Evolutionary conservation across 1,140 invertebrate genomes (phyloP).

Genomic region (Micrasema longulum): DNA sequence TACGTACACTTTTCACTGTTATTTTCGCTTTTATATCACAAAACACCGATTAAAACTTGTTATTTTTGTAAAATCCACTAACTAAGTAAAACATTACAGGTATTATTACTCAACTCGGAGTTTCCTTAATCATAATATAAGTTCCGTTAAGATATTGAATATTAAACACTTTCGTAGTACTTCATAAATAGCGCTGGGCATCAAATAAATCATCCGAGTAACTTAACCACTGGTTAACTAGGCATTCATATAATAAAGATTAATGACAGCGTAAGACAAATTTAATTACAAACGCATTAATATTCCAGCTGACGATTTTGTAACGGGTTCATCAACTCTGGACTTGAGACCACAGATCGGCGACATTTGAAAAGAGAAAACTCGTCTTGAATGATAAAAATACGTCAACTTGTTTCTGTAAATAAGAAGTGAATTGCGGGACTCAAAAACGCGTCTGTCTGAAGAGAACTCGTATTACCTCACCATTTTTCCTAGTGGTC

Average conservation of each 20-base stretch:
- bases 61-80: too few relatives aligned
- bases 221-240: neutral
- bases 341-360: slow-evolving; percentile 1
- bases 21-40: too few relatives aligned
- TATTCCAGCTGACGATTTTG: neutral
- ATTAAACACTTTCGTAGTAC: too few relatives aligned
- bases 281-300: slow-evolving; percentile 14
- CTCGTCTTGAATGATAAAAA: slow-evolving; percentile 5
- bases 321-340: neutral
- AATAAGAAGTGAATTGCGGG: slow-evolving; percentile 2
- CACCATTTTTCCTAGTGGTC: neutral
- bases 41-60: too few relatives aligned
- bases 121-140: too few relatives aligned
- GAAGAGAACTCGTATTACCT: too few relatives aligned
- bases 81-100: too few relatives aligned
- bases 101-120: too few relatives aligned
- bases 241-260: neutral
- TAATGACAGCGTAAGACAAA: neutral
- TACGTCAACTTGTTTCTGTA: slow-evolving; percentile 18
- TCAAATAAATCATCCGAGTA: neutral
- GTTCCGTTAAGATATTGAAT: too few relatives aligned
- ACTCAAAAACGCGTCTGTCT: too few relatives aligned
- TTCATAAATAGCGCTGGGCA: neutral
- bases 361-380: slow-evolving; percentile 6
- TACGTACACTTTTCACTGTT: too few relatives aligned